Evolutionary conservation across 2,113 vertebrate species (phyloP).

Genomic region (Fulica atra): DNA sequence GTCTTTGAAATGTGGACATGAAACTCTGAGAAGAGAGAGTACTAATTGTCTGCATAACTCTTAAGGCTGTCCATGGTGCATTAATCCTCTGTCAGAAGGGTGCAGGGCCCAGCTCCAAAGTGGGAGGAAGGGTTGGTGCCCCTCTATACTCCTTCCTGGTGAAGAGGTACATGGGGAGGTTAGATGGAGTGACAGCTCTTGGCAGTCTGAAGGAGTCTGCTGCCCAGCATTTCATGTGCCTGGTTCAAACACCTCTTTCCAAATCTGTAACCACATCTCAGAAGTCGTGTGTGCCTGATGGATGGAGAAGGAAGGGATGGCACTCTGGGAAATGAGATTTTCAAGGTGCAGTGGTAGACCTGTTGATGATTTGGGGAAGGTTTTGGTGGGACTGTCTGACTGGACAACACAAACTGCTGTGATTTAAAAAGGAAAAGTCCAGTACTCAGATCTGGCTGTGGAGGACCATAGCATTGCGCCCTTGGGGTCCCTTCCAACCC

Average conservation of each 20-base stretch:
- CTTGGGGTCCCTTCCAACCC: too few species aligned
- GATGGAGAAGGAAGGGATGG: neutral
- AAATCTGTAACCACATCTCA: neutral
- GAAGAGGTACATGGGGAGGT: neutral
- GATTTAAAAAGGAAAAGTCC: neutral
- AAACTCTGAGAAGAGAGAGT: neutral
- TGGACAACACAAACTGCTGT: neutral
- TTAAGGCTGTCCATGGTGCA: neutral
- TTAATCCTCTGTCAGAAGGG: neutral
- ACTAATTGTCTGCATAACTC: neutral
- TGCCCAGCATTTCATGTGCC: fast-evolving
- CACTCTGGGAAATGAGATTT: neutral
- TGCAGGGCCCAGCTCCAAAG: fast-evolving
- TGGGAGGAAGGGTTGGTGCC: neutral
- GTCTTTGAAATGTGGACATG: neutral
- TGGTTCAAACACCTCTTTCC: neutral
- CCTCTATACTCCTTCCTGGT: neutral
- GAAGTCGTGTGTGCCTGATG: fast-evolving
- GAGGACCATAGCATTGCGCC: neutral
- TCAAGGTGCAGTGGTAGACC: fast-evolving
- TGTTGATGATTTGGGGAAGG: neutral
- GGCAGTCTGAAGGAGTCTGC: neutral
- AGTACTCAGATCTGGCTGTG: neutral
- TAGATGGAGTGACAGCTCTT: fast-evolving
- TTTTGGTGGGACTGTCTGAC: neutral